Base-by-base conservation (phyloP, 2,888 invertebrate genomes). In the Nymphalis c-album region DNA sequence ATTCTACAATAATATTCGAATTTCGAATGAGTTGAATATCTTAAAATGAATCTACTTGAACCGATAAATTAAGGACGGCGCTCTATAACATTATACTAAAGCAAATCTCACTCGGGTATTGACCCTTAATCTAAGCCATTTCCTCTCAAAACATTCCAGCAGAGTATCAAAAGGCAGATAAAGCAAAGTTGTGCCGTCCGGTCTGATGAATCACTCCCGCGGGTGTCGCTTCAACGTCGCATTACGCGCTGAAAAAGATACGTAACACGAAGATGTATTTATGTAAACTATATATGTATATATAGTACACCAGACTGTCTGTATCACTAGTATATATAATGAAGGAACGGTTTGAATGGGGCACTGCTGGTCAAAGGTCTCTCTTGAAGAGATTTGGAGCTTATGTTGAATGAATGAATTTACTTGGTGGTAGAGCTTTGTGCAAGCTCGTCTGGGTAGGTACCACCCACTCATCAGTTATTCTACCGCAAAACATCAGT, bases 131-230 rank as follows among this genome's bases (percentile, higher is more conserved):
- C 53, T 26, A 31, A 55, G 26, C 53, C 53, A 53, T 51, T 59
- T 53, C 51, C 62, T 62, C 55, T 69, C 62, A 69, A 69, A 66
- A 67, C 66, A 62, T 66, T 66, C 60, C 65, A 55, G n/a, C 60
- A 60, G 51, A 60, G 65, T 60, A 61, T 65, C 65, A 65, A 65
- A 57, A 61, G 31, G 35, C 50, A 70, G 72, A 76, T 73, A 77
- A 76, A 76, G 73, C 71, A 67, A 75, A 71, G 71, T 73, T 68
- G 64, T 48, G 64, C 40, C 64, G 69, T 64, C 64, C 69, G 67
- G 71, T 68, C 81, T 83, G 85, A 86, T 80, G 80, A 80, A 86
- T 85, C 71, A 75, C 76, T 80, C 86, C 84, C 85, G 35, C 48
- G 83, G 81, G 86, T 70, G 73, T 69, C 74, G 71, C 70, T 71